These are phyloP conservation scores for Sitophilus oryzae DNA, from an alignment of 1,140 invertebrate species.

Conservation along the genomic window DNA sequence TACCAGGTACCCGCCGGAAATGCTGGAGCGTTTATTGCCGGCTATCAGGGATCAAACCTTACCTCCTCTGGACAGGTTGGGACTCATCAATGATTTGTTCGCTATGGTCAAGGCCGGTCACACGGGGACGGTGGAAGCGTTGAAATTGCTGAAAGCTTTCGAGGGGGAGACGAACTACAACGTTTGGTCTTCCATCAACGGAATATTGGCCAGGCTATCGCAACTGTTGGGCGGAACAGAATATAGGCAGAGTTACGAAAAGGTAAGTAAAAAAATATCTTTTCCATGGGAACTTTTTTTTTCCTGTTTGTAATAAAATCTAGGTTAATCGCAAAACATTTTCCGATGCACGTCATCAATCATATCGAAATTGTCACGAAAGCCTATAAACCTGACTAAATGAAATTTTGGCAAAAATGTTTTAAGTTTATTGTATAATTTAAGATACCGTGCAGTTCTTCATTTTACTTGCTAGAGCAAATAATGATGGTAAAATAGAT, in stretches of 20 bases:
- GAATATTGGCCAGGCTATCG: slow-evolving; percentile 68
- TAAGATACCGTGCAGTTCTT: too few relatives aligned
- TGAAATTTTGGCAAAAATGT: too few relatives aligned
- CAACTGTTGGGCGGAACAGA: slow-evolving; percentile 73
- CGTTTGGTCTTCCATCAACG: slow-evolving; percentile 84
- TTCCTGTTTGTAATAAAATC: too few relatives aligned
- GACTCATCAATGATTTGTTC: slow-evolving; percentile 88
- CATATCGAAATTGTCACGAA: too few relatives aligned
- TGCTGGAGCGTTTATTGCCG: slow-evolving; percentile 71
- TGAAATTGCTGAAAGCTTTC: slow-evolving; percentile 62
- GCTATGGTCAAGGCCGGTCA: slow-evolving; percentile 86
- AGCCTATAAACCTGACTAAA: too few relatives aligned
- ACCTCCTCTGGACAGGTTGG: slow-evolving; percentile 80
- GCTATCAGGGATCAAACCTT: slow-evolving; percentile 73
- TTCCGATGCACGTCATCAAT: too few relatives aligned
- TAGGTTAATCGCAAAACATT: too few relatives aligned
- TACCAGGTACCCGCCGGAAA: slow-evolving; percentile 76
- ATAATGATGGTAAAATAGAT: too few relatives aligned
- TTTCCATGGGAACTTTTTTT: too few relatives aligned
- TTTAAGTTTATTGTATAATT: too few relatives aligned
- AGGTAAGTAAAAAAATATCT: slow-evolving; percentile 33
- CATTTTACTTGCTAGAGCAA: too few relatives aligned
- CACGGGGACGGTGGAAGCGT: slow-evolving; percentile 68
- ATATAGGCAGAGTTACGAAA: slow-evolving; percentile 64
- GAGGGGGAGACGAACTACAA: slow-evolving; percentile 85